phyloP scores from a whole-genome alignment of 1,140 invertebrate genomes.

The Habropoda laboriosa region DNA sequence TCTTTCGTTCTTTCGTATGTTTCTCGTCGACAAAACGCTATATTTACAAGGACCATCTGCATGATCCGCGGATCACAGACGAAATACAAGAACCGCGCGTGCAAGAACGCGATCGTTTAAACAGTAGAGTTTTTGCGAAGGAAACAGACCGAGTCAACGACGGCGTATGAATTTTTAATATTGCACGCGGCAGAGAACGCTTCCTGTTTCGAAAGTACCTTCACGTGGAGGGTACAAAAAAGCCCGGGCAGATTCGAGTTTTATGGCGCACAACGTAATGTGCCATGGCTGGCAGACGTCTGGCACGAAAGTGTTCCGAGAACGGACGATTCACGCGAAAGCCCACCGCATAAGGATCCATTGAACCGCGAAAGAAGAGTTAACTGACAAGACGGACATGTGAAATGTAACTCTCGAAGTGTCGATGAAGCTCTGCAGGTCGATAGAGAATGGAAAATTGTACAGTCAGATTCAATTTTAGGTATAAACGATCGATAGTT shows the following conservation, averaged over 20 bases:
- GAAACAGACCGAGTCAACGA: constrained; percentile 14
- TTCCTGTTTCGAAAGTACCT: not conserved
- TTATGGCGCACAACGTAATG: constrained; percentile 2
- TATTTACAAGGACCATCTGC: not conserved
- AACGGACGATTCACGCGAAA: constrained; percentile 13
- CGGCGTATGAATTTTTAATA: constrained; percentile 12
- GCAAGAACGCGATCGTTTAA: not conserved
- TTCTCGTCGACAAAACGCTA: not conserved
- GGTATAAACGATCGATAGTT: too few species aligned
- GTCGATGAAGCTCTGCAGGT: too few species aligned
- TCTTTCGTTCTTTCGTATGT: not conserved
- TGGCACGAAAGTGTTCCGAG: constrained; percentile 20
- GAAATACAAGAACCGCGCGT: not conserved
- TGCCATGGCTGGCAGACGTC: constrained; percentile 4
- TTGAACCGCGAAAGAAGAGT: not conserved
- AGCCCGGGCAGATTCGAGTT: constrained; percentile 22
- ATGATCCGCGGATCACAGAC: not conserved
- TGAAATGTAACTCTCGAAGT: too few species aligned
- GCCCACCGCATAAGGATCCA: constrained; percentile 15
- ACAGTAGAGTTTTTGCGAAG: not conserved
- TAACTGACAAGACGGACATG: too few species aligned
- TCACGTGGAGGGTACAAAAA: not conserved
- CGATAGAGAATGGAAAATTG: too few species aligned
- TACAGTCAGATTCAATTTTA: too few species aligned
- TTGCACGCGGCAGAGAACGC: not conserved